These are phyloP conservation scores for Mugil cephalus DNA, from an alignment of 2,113 vertebrate species.

Conservation along the genomic window DNA sequence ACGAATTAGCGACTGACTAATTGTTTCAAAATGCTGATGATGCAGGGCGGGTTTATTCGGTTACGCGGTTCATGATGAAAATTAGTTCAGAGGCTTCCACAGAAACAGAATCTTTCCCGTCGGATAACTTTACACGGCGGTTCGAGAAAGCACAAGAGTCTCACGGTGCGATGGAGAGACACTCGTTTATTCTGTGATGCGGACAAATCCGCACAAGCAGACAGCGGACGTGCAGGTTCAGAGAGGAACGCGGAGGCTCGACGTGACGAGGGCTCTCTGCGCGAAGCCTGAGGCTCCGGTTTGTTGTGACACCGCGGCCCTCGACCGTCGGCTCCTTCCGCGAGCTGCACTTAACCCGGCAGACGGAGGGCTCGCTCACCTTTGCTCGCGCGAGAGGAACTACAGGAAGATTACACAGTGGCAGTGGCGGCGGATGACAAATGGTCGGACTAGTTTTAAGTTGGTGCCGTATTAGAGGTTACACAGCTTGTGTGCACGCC, in stretches of 20 bases:
- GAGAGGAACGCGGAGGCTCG: conserved; percentile 11
- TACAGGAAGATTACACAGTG: conserved; percentile 11
- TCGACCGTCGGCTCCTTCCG: conserved; percentile 13
- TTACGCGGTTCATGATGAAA: not conserved
- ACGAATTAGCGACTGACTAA: not conserved
- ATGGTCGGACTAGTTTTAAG: conserved; percentile 2
- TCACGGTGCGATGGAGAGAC: not conserved
- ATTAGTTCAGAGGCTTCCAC: not conserved
- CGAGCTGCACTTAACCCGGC: conserved; percentile 42
- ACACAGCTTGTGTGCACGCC: conserved; percentile 7
- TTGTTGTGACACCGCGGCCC: conserved; percentile 39
- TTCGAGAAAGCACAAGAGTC: conserved; percentile 6
- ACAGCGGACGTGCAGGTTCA: conserved; percentile 3
- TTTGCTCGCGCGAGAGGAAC: conserved; percentile 17
- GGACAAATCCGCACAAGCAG: conserved; percentile 2
- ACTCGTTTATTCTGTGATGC: conserved; percentile 3
- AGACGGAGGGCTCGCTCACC: conserved; percentile 16
- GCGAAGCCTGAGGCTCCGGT: conserved; percentile 32
- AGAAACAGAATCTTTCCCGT: not conserved
- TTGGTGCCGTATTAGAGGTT: not conserved
- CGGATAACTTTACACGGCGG: not conserved
- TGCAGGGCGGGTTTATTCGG: not conserved
- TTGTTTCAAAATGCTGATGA: not conserved
- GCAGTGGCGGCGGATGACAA: conserved; percentile 10
- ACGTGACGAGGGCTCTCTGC: conserved; percentile 26